Evolutionary conservation across 1,140 invertebrate species (phyloP).

Genomic region (Trichonephila inaurata): DNA sequence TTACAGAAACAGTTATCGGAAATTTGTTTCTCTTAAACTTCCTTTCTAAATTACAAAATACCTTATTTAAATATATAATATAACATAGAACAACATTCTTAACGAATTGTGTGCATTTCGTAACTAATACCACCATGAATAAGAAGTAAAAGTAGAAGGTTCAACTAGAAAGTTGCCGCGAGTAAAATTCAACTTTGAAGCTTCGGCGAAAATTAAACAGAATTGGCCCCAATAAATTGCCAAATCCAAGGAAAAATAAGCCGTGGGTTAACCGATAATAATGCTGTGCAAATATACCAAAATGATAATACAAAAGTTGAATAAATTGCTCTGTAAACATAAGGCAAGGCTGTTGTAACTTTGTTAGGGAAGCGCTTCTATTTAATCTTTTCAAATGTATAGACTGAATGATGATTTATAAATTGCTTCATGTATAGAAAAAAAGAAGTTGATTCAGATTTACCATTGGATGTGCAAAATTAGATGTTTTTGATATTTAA

Average conservation of each 20-base stretch:
- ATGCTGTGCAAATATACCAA: not conserved
- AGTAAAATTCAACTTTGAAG: not conserved
- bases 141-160: not conserved
- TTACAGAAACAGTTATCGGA: no score
- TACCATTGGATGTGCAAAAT: no score
- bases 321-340: not conserved
- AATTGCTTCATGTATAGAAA: not conserved
- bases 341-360: not conserved
- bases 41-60: not conserved
- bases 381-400: not conserved
- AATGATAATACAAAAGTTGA: not conserved
- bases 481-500: no score
- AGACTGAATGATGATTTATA: no score
- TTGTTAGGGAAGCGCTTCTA: not conserved
- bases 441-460: not conserved
- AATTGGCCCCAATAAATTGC: not conserved
- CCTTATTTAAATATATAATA: conserved; percentile 10
- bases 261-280: not conserved
- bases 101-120: not conserved
- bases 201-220: not conserved
- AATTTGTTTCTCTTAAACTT: no score
- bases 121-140: not conserved
- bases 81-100: not conserved
- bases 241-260: not conserved
- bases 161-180: not conserved